Evolutionary conservation across 2,888 invertebrate genomes (phyloP), one percentile per base, ranked within the genome.

Genomic region (Rotaria sp.): DNA sequence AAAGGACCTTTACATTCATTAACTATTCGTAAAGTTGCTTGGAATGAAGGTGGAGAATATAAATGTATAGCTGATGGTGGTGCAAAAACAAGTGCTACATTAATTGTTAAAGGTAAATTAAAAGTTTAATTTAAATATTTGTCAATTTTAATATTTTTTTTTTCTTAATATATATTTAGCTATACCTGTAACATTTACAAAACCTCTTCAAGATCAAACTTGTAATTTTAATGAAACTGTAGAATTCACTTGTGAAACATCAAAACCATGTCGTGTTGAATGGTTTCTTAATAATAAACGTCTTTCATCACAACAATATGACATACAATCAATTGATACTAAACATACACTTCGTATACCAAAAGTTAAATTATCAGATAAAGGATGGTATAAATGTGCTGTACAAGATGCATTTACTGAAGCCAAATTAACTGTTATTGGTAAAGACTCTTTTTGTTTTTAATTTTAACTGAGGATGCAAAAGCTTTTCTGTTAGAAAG

Each of bases 21-120:
- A 45, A 45, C 10, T 0, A 45, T 80, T 45, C 26, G 1, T 13
- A 80, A 80, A n/a, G 80, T n/a, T 45, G 45, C 41, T n/a, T 80
- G 80, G 80, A 80, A 45, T 24, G 86, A 86, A 50, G 86, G 75
- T 38, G 74, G 52, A 11, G 85, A 86, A 85, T 86, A 86, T n/a
- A 85, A 75, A 75, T 84, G 59, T 35, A 85, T 85, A 10, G 84
- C 80, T 26, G 86, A 86, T 50, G 86, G 86, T 41, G 80, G 80
- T n/a, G 80, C 45, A 2, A 45, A 45, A 80, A 80, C 80, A 26
- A 80, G 80, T 80, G 80, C 80, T 13, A 45, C 80, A 45, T 80
- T 80, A 26, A 7, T n/a, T 80, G 45, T 80, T 26, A 80, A 80
- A 45, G 13, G 80, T 80, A 80, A 24, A 26, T 24, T 5, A 26